These are phyloP conservation scores for Taeniopygia guttata DNA, from an alignment of 2,797 vertebrate species.

Conservation along the genomic window DNA sequence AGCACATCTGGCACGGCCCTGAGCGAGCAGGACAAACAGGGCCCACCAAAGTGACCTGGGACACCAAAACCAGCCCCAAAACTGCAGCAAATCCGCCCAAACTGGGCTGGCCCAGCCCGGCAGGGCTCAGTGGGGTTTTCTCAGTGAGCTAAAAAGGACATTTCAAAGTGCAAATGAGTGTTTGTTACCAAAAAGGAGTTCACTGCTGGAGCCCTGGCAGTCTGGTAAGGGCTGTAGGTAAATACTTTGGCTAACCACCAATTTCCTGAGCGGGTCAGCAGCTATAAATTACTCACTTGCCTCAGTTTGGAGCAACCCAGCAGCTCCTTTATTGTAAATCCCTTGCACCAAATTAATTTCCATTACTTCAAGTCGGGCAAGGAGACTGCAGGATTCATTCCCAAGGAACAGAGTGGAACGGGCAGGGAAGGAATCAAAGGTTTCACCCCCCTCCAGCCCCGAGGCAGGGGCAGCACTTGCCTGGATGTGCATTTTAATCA, in stretches of 20 bases:
- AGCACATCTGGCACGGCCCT: background rate
- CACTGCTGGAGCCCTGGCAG: background rate
- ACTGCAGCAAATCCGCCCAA: background rate
- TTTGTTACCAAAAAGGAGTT: constrained; percentile 27
- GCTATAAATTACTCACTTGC: constrained; percentile 31
- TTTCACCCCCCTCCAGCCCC: background rate
- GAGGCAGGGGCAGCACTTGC: constrained; percentile 71
- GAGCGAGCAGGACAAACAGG: background rate
- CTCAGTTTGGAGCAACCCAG: background rate
- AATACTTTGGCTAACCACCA: constrained; percentile 69
- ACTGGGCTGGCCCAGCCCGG: background rate
- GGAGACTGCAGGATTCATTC: constrained; percentile 12
- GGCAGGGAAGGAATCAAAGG: background rate
- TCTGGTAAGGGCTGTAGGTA: constrained; percentile 45
- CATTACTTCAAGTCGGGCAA: constrained; percentile 20
- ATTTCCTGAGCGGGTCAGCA: constrained; percentile 61
- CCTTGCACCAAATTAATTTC: constrained; percentile 44
- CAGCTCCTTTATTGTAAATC: constrained; percentile 25
- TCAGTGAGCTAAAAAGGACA: background rate
- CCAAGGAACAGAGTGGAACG: background rate
- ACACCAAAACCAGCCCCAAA: background rate
- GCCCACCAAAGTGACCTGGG: background rate
- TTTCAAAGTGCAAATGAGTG: background rate
- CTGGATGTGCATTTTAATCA: constrained; percentile 99
- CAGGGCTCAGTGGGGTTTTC: background rate